Conservation (phyloP, 1,140 invertebrate genomes). For the Trichonephila clavata region DNA sequence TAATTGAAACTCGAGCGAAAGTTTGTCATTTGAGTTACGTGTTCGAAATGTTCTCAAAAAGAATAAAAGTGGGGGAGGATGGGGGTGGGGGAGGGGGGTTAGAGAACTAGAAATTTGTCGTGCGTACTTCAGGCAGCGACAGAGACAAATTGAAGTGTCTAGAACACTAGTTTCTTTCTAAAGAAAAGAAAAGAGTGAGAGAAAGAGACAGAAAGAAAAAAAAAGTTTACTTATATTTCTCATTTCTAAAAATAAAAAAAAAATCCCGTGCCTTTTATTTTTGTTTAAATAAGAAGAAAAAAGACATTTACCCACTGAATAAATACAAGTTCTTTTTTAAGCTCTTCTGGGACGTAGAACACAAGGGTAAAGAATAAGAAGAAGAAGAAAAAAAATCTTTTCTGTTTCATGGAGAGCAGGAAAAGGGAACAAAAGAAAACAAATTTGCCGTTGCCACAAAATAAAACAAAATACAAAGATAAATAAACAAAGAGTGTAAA, state of each 20-base stretch:
- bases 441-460: constrained; percentile 76
- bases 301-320: constrained; percentile 60
- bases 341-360: neutral
- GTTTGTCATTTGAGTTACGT: constrained; percentile 67
- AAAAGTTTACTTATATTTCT: constrained; percentile 57
- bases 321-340: constrained; percentile 62
- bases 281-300: constrained; percentile 55
- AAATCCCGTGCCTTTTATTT: neutral
- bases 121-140: constrained; percentile 42
- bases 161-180: constrained; percentile 63
- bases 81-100: too few relatives aligned
- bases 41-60: neutral
- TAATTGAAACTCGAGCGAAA: constrained; percentile 73
- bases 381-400: constrained; percentile 24
- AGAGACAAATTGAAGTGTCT: constrained; percentile 75
- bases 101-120: constrained; percentile 51
- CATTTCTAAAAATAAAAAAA: constrained; percentile 40
- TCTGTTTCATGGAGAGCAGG: constrained; percentile 35
- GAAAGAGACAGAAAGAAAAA: neutral
- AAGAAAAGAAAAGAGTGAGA: neutral
- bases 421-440: constrained; percentile 74
- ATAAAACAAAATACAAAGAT: constrained; percentile 75
- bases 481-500: constrained; percentile 73
- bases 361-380: neutral
- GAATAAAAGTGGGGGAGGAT: too few relatives aligned